Evolutionary conservation across 2,888 invertebrate species (phyloP).

Genomic region (Rhamnusium bicolor): DNA sequence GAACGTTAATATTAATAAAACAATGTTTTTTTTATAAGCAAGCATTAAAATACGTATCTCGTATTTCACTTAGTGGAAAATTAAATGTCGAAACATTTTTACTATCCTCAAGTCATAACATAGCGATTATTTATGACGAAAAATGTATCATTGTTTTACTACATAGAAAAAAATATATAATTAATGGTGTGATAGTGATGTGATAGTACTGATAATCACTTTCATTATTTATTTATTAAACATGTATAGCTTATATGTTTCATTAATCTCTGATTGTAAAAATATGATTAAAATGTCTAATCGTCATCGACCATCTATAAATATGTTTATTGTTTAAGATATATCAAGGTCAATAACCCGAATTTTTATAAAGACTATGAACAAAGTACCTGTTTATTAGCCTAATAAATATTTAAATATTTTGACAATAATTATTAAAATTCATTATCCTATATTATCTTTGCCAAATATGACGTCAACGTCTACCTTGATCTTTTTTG

Average conservation of each 20-base stretch:
- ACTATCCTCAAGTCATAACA: no score
- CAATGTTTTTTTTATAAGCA: no score
- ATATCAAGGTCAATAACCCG: background rate
- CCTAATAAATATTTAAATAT: background rate
- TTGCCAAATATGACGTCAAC: conserved; percentile 10
- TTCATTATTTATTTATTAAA: background rate
- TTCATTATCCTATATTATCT: background rate
- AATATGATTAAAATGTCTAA: background rate
- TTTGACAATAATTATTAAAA: background rate
- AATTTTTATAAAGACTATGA: background rate
- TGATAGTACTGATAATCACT: no score
- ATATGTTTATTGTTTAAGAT: background rate
- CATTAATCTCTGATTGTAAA: background rate
- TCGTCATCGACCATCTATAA: background rate
- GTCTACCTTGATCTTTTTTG: background rate
- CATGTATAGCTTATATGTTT: background rate
- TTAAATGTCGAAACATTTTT: no score
- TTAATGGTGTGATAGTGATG: no score
- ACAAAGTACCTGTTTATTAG: conserved; percentile 4
- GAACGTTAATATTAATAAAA: no score
- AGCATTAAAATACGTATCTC: no score
- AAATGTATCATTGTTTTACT: no score
- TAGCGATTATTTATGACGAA: no score
- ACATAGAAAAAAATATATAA: no score
- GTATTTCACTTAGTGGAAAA: no score